These are phyloP conservation scores for Himalopsyche tibetana DNA, from an alignment of 2,888 invertebrate species.

Conservation along the genomic window DNA sequence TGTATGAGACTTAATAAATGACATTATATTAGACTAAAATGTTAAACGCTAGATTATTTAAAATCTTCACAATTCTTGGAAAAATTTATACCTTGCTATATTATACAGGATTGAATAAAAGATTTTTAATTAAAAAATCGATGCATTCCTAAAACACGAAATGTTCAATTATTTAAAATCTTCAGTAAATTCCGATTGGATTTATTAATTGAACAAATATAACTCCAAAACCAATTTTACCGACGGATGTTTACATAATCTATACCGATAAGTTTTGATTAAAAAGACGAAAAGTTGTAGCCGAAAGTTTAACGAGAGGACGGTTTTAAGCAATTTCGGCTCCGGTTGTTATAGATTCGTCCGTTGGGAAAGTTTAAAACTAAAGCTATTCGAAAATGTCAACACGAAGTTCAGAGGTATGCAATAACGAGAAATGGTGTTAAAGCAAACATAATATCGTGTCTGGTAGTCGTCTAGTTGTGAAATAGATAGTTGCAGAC, in stretches of 20 bases:
- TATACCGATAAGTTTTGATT: constrained; percentile 23
- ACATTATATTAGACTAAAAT: too few species aligned
- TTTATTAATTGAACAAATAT: background rate
- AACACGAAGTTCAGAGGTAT: constrained; percentile 50
- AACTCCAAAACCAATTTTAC: constrained; percentile 1
- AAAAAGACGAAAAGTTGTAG: constrained; percentile 17
- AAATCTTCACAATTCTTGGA: too few species aligned
- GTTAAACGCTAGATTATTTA: too few species aligned
- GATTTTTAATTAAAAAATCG: too few species aligned
- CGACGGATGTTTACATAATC: constrained; percentile 34
- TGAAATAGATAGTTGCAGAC: background rate
- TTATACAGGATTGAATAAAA: too few species aligned
- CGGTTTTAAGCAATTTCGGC: constrained; percentile 24
- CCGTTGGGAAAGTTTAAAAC: constrained; percentile 50
- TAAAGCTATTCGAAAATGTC: constrained; percentile 55
- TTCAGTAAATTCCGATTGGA: background rate
- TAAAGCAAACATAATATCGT: constrained; percentile 53
- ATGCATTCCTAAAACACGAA: too few species aligned
- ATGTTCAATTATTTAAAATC: background rate
- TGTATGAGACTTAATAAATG: too few species aligned
- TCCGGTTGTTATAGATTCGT: constrained; percentile 31
- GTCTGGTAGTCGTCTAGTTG: constrained; percentile 19
- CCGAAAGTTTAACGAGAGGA: background rate
- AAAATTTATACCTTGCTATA: too few species aligned
- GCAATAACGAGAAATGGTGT: constrained; percentile 54